Conservation (phyloP, 2,797 vertebrate species). For the Thalassophryne amazonica region DNA sequence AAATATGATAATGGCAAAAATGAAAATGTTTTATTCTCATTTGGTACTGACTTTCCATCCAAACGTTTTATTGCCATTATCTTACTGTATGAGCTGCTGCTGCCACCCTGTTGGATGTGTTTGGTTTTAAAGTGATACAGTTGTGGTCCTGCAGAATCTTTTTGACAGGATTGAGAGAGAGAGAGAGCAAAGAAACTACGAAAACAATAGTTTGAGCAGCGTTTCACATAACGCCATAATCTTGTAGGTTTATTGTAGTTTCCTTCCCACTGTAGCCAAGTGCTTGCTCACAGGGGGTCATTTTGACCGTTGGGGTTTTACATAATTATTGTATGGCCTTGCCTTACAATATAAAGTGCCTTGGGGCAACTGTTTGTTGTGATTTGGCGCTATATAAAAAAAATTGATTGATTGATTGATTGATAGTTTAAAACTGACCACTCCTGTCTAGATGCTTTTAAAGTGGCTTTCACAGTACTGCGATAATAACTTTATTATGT, state of each 20-base stretch:
- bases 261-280: too few species aligned
- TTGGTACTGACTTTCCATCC: neutral
- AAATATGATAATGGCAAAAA: too few species aligned
- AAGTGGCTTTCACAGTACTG: neutral
- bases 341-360: too few species aligned
- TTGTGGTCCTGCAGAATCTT: conserved; percentile 19
- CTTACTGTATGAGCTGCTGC: neutral
- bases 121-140: conserved; percentile 32
- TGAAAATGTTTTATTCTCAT: too few species aligned
- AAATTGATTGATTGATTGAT: too few species aligned
- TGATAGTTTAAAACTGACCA: neutral
- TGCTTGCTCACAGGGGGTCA: too few species aligned
- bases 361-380: too few species aligned
- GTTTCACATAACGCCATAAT: too few species aligned
- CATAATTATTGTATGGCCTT: too few species aligned
- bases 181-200: conserved; percentile 1
- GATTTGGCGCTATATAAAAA: too few species aligned
- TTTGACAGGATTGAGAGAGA: conserved; percentile 11
- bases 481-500: neutral
- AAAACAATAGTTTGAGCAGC: conserved; percentile 13
- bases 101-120: neutral
- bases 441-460: neutral
- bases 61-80: neutral
- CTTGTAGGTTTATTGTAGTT: too few species aligned
- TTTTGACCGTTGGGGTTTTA: too few species aligned